These are phyloP conservation scores for Drosophila willistoni DNA, from an alignment of 1,140 invertebrate species.

Conservation along the genomic window DNA sequence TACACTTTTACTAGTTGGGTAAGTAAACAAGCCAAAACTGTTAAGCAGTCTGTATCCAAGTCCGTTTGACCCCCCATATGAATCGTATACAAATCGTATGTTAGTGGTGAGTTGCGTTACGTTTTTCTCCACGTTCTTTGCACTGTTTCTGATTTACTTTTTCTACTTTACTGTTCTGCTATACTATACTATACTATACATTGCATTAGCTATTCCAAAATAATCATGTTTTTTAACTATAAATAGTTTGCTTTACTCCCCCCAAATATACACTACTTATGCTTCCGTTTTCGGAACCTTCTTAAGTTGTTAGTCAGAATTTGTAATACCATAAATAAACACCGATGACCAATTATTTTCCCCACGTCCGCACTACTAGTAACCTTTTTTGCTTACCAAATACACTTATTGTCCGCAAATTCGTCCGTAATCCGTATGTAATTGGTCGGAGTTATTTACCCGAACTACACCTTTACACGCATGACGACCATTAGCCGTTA, in stretches of 20 bases:
- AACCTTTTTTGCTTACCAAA: background rate
- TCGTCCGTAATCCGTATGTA: background rate
- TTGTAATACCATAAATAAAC: background rate
- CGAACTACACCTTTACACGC: background rate
- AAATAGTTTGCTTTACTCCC: background rate
- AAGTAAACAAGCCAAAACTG: background rate
- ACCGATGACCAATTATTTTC: background rate
- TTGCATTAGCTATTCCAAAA: background rate
- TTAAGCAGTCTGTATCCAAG: background rate
- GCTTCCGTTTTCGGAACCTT: background rate
- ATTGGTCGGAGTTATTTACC: background rate
- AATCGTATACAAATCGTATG: background rate
- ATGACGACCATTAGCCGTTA: background rate
- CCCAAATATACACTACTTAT: background rate
- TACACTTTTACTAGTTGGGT: background rate
- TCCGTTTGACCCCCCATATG: background rate
- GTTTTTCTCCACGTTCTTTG: background rate
- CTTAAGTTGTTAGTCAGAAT: slow-evolving; percentile 2
- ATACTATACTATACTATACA: background rate
- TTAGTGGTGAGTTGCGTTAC: background rate
- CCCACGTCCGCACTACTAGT: background rate
- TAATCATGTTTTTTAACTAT: background rate
- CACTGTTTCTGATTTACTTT: background rate
- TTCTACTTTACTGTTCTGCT: background rate
- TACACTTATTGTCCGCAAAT: background rate